Conservation (phyloP, 2,888 invertebrate genomes). For the Mythimna ferrago region DNA sequence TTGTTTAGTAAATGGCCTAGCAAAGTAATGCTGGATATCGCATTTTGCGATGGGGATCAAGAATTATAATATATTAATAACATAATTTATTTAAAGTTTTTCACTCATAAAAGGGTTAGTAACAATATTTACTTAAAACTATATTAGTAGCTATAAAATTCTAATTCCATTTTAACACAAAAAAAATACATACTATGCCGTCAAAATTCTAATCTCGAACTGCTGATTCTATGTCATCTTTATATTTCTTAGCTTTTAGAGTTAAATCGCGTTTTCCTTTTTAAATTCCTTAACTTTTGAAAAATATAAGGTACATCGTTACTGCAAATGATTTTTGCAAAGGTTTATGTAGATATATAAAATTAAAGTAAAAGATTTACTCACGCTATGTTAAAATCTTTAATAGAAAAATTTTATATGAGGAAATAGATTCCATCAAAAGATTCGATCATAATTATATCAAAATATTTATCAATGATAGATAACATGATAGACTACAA, state of each 20-base stretch:
- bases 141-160: no score
- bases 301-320: no score
- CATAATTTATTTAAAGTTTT: no score
- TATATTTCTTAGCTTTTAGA: background rate
- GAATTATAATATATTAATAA: background rate
- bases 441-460: background rate
- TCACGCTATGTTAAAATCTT: background rate
- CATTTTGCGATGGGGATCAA: background rate
- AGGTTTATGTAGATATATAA: no score
- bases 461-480: background rate
- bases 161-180: no score
- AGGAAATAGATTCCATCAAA: background rate
- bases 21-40: background rate
- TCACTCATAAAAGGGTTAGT: no score
- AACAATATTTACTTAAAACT: no score
- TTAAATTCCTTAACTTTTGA: no score
- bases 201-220: background rate
- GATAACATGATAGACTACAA: background rate
- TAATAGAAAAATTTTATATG: background rate
- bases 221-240: background rate
- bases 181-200: background rate
- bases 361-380: no score
- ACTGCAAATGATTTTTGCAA: no score
- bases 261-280: no score
- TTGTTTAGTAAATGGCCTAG: conserved; percentile 14